A percentile compares a stretch with the other conserved stretches of the same genome.
Evolutionary conservation across 2,888 invertebrate species (phyloP).

Genomic region (Prostheceraeus crozeri): DNA sequence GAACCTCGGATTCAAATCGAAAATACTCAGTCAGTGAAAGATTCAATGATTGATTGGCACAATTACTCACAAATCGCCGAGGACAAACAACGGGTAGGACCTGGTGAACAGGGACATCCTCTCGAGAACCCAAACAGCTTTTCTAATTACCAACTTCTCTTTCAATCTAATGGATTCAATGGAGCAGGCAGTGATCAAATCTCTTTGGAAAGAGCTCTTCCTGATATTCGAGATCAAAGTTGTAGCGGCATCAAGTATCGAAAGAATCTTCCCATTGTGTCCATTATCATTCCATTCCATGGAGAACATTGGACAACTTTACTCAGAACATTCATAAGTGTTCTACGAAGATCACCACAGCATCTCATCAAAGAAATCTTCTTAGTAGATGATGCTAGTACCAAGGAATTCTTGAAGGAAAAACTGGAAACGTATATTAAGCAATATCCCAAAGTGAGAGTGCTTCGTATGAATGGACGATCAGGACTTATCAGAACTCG

Average conservation of each 20-base stretch:
- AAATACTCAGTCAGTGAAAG: too few relatives aligned
- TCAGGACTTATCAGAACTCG: slow-evolving; percentile 79
- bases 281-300: slow-evolving; percentile 38
- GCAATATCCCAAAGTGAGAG: neutral
- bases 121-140: slow-evolving; percentile 62
- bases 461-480: slow-evolving; percentile 62
- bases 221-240: neutral
- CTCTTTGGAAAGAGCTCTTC: neutral
- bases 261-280: slow-evolving; percentile 28
- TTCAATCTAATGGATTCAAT: slow-evolving; percentile 83
- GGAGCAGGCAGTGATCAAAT: slow-evolving; percentile 63
- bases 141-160: too few relatives aligned
- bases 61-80: slow-evolving; percentile 30
- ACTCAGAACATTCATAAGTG: slow-evolving; percentile 31
- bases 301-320: slow-evolving; percentile 34
- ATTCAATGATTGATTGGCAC: slow-evolving; percentile 37
- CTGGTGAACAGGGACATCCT: slow-evolving; percentile 58
- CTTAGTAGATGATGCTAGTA: slow-evolving; percentile 36
- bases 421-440: neutral
- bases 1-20: too few relatives aligned
- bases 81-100: slow-evolving; percentile 45
- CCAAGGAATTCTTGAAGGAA: neutral
- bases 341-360: slow-evolving; percentile 11
- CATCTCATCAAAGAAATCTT: slow-evolving; percentile 34
- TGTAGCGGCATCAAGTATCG: neutral